A percentile compares a stretch with the other conserved stretches of the same genome.
Evolutionary conservation across 1,140 invertebrate genomes (phyloP).

Genomic region (Agraylea sexmaculata): DNA sequence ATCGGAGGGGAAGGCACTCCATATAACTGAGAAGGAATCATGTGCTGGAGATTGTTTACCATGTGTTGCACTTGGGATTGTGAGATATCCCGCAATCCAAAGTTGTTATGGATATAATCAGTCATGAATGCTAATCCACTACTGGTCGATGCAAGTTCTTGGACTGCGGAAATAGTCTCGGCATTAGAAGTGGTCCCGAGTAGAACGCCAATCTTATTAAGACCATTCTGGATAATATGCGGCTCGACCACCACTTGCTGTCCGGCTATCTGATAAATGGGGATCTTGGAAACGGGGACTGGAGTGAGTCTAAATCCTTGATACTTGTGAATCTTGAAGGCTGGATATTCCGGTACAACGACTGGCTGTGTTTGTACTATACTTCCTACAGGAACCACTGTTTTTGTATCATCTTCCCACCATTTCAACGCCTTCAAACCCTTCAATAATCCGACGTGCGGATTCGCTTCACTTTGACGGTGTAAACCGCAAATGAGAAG

Average conservation of each 20-base stretch:
- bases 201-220: slow-evolving; percentile 13
- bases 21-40: background rate
- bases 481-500: too few species aligned
- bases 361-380: background rate
- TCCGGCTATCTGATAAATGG: slow-evolving; percentile 3
- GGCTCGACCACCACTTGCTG: background rate
- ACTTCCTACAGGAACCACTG: background rate
- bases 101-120: slow-evolving; percentile 11
- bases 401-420: background rate
- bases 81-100: slow-evolving; percentile 1
- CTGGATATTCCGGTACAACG: slow-evolving; percentile 9
- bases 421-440: too few species aligned
- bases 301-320: slow-evolving; percentile 18
- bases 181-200: slow-evolving; percentile 12
- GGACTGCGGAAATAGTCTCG: slow-evolving; percentile 15
- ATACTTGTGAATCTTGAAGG: slow-evolving; percentile 20
- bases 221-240: slow-evolving; percentile 4
- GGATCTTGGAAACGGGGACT: slow-evolving; percentile 9
- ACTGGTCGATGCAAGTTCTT: slow-evolving; percentile 15
- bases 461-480: too few species aligned
- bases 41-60: too few species aligned
- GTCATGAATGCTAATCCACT: slow-evolving; percentile 15
- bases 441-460: too few species aligned
- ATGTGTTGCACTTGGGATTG: slow-evolving; percentile 5
- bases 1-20: too few species aligned